Percentiles rank a stretch among this genome's conserved stretches.
phyloP scores from a whole-genome alignment of 2,888 invertebrate genomes.

The Thysanoteuthis rhombus region DNA sequence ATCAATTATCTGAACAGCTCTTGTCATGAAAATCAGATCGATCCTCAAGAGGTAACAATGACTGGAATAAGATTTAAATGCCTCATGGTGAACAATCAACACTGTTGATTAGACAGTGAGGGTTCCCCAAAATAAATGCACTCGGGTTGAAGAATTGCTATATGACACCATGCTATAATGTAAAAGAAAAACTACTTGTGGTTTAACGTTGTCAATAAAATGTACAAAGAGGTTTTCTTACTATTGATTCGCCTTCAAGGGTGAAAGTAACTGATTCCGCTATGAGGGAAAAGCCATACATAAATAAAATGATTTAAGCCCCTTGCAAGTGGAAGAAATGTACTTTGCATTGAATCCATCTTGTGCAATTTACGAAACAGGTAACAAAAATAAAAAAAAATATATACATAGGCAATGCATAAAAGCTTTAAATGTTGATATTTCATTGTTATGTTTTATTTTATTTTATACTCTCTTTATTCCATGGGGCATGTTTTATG shows the following conservation, averaged over 20 bases:
- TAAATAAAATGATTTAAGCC: background rate
- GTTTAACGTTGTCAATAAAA: background rate
- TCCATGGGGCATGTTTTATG: conserved; percentile 12
- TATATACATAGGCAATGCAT: background rate
- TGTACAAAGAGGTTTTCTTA: background rate
- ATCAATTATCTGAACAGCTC: background rate
- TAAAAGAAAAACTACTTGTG: background rate
- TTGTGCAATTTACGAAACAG: background rate
- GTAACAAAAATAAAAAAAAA: background rate
- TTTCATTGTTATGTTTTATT: background rate
- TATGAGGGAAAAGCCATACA: background rate
- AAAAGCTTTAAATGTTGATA: background rate
- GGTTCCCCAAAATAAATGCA: background rate
- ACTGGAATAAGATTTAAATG: background rate
- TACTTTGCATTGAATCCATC: background rate
- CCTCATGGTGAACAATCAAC: background rate
- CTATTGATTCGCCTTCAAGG: background rate
- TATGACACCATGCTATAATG: background rate
- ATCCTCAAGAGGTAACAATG: too few relatives aligned
- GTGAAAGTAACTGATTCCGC: conserved; percentile 14
- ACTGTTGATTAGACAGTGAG: background rate
- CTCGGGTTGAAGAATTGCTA: background rate
- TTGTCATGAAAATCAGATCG: background rate
- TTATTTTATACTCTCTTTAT: background rate
- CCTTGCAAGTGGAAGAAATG: background rate